Conservation (phyloP, 2,797 vertebrate genomes). For the Hapalemur alaotrensis region DNA sequence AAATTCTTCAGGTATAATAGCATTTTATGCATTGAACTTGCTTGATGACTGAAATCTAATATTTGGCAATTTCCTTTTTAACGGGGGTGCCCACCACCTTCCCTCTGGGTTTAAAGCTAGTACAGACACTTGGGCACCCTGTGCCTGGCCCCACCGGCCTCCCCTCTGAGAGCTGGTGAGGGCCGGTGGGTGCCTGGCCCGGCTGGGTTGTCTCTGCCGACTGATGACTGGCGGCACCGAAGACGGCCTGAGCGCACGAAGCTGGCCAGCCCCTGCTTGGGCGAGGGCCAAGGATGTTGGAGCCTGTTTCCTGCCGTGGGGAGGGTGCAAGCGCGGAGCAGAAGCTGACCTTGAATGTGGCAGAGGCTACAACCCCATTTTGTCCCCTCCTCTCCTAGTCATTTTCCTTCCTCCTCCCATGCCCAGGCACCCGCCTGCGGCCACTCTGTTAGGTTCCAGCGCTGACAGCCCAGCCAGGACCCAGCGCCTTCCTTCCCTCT, state of each 20-base stretch:
- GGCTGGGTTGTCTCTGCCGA: not conserved
- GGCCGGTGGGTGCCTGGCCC: not conserved
- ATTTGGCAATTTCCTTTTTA: not conserved
- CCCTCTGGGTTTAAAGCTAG: not conserved
- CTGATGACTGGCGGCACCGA: not conserved
- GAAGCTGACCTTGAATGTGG: not conserved
- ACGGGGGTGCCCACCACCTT: not conserved
- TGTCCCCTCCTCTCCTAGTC: too few relatives aligned
- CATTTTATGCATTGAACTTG: not conserved
- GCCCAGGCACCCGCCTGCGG: too few relatives aligned
- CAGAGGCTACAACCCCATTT: not conserved
- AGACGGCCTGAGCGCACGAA: not conserved
- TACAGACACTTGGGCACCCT: not conserved
- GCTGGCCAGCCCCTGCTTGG: not conserved
- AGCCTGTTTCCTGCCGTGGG: fast-evolving
- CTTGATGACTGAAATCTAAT: not conserved
- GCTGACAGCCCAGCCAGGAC: fast-evolving
- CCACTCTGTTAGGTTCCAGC: too few relatives aligned
- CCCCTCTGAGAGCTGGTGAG: not conserved
- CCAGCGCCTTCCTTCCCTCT: not conserved
- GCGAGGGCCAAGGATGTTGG: not conserved
- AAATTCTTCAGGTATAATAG: not conserved
- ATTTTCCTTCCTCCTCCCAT: not conserved
- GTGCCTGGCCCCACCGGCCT: not conserved
- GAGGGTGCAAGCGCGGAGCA: too few relatives aligned